Base-by-base conservation (phyloP, 2,888 invertebrate genomes). In the Leucoptera coffeella region DNA sequence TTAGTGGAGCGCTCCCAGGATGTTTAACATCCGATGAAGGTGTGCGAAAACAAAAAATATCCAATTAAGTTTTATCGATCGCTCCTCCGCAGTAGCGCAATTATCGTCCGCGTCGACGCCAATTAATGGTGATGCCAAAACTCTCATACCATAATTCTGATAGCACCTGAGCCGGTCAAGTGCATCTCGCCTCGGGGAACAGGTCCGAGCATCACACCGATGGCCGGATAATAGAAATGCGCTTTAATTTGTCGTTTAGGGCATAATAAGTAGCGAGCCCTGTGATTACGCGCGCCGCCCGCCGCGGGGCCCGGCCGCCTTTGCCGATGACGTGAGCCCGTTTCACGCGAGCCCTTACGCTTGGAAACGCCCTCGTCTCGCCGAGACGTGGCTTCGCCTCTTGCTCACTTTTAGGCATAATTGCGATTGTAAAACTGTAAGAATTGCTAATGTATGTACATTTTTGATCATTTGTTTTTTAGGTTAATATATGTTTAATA, bases 211-310 rank as follows among this genome's bases (percentile, higher is more conserved):
- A 51, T 54, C 54, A 57, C 50, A 55, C 52, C 54, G 55, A 54
- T 55, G 57, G 59, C 37, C 53, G 57, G 64, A 65, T 69, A 67
- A 67, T 67, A 67, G 67, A 67, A 69, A 64, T 53, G 60, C 64
- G 60, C 57, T 65, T 69, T 69, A 69, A 69, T 67, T 69, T 69
- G 67, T 69, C 67, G 67, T 69, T 69, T 69, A 67, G 60, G 58
- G 58, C 49, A 64, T 67, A 71, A 72, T 72, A 65, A 69, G 60
- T 47, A 49, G 45, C 47, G 45, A 40, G 67, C 60, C 65, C 74
- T 75, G 74, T 75, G 69, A 75, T 75, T 74, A 75, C 50, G 50
- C 47, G 48, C 47, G 49, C 57, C 57, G 60, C 67, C 67, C 57
- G 56, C 52, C 52, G 46, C 56, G n/a, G n/a, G n/a, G n/a, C n/a